Evolutionary conservation across 2,113 vertebrate genomes (phyloP).

Genomic region (Esox niger): DNA sequence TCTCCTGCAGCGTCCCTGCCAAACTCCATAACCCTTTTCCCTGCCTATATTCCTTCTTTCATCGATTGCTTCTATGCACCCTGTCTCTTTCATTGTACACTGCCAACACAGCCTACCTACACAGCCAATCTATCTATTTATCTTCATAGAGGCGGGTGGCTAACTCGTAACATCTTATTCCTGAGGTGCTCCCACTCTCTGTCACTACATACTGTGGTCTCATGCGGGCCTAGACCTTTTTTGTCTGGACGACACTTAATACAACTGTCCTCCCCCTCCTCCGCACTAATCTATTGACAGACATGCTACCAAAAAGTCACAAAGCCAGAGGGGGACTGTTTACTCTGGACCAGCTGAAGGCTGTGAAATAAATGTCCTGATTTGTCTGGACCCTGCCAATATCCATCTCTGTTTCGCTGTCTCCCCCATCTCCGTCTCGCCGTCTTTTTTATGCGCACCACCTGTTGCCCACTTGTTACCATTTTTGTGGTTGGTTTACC

Average conservation of each 20-base stretch:
- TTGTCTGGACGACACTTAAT: constrained; percentile 34
- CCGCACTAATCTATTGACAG: too few relatives aligned
- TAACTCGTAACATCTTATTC: constrained; percentile 55
- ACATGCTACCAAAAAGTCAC: too few relatives aligned
- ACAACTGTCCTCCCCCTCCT: constrained; percentile 1
- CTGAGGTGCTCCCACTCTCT: constrained; percentile 39
- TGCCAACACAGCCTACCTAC: background rate
- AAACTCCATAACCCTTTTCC: constrained; percentile 22
- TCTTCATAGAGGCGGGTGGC: constrained; percentile 3
- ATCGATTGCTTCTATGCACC: constrained; percentile 43
- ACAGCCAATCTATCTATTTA: constrained; percentile 27
- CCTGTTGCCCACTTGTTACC: background rate
- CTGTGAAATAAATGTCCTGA: too few relatives aligned
- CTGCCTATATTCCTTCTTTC: constrained; percentile 38
- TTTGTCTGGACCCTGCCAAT: too few relatives aligned
- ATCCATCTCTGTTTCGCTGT: background rate
- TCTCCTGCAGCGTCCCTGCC: constrained; percentile 4
- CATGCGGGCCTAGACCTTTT: constrained; percentile 33
- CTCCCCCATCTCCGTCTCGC: constrained; percentile 24
- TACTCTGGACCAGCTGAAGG: too few relatives aligned
- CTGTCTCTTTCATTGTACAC: background rate
- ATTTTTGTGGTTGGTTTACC: too few relatives aligned
- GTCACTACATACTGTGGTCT: constrained; percentile 29
- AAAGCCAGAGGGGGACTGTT: too few relatives aligned
- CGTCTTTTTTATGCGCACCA: background rate